Base-by-base conservation (phyloP, 2,888 invertebrate species). In the Troides oblongomaculatus region DNA sequence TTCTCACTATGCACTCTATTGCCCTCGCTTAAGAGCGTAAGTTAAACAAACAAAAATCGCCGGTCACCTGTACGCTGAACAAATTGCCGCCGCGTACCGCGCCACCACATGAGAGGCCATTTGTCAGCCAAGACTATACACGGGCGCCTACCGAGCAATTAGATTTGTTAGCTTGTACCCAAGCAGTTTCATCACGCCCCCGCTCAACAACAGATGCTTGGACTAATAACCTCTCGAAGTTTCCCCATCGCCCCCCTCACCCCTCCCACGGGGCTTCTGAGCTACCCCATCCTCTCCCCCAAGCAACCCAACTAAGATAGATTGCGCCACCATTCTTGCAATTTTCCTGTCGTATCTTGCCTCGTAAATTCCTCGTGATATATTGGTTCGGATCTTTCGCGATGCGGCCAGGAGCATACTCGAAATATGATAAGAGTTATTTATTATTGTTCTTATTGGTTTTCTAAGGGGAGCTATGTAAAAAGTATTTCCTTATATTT, bases 301-400 rank as follows among this genome's bases (percentile, higher is more conserved):
- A 86, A 79, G 79, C 93, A 88, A 93, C 93, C 94, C 95, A 95
- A 95, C 95, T 94, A 95, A 96, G 96, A 96, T 96, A 96, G 96
- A 96, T 96, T 95, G 95, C 96, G 94, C 95, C 95, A 95, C 95
- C 96, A 96, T 96, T 96, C 96, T 96, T 96, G 96, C 96, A 96
- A 96, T 96, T 96, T 96, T 96, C 96, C 96, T 96, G 96, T 96
- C 96, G 96, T 96, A 96, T 96, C 96, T 96, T 95, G 94, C 95
- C 94, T 95, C 96, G 95, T 96, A 96, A 96, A 96, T 96, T 95
- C 94, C 93, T 93, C 90, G 95, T 96, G 96, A 96, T 95, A 95
- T 96, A 96, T 96, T 94, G 94, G 90, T 91, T 90, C 79, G 92
- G 93, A 93, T 93, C 93, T 91, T 85, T 88, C 90, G 92, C 92